A percentile compares a stretch with the other conserved stretches of the same genome.
These are phyloP conservation scores for Cetonia aurata DNA, from an alignment of 2,888 invertebrate genomes.

Conservation along the genomic window DNA sequence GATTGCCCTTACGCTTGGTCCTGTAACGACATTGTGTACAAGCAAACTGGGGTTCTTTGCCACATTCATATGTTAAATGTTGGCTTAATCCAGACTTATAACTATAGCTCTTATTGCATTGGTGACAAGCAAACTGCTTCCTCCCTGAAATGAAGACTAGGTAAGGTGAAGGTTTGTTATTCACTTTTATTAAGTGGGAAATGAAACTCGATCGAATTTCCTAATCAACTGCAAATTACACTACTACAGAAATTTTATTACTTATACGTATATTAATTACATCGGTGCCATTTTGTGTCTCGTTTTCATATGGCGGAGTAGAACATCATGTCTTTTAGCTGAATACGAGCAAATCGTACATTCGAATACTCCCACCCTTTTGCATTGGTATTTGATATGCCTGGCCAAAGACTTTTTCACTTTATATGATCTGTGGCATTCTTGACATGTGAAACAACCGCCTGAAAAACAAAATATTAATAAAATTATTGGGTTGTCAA, in stretches of 20 bases:
- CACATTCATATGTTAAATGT: slow-evolving; percentile 63
- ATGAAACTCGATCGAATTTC: too few species aligned
- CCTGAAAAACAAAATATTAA: too few species aligned
- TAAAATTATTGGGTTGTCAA: too few species aligned
- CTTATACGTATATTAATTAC: too few species aligned
- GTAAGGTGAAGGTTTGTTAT: neutral
- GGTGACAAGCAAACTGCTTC: slow-evolving; percentile 29
- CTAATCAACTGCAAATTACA: too few species aligned
- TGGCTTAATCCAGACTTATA: slow-evolving; percentile 42
- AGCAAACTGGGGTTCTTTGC: slow-evolving; percentile 67
- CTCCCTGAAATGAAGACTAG: neutral
- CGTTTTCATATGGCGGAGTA: neutral
- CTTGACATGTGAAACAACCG: neutral
- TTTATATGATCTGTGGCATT: slow-evolving; percentile 18
- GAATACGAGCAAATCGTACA: neutral
- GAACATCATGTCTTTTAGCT: neutral
- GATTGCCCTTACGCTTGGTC: slow-evolving; percentile 69
- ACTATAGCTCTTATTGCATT: slow-evolving; percentile 44
- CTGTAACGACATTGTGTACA: slow-evolving; percentile 54
- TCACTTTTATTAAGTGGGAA: too few species aligned
- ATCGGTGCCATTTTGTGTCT: too few species aligned
- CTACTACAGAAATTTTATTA: too few species aligned
- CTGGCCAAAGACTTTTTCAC: slow-evolving; percentile 15
- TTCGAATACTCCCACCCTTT: slow-evolving; percentile 9
- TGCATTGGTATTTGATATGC: slow-evolving; percentile 36